Evolutionary conservation across 2,888 invertebrate genomes (phyloP).

Genomic region (Pachycephus smyrnensis): DNA sequence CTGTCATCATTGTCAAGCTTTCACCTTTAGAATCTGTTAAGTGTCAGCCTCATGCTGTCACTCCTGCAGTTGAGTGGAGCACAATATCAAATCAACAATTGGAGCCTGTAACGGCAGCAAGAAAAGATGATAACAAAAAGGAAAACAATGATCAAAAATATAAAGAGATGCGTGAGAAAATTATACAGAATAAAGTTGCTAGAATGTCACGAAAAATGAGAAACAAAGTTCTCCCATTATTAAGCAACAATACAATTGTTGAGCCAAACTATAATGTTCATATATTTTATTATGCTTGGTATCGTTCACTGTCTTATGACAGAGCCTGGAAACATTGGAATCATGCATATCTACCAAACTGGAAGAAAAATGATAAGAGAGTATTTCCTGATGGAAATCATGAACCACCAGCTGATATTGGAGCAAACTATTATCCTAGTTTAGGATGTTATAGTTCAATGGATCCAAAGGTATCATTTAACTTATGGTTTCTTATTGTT

Average conservation of each 20-base stretch:
- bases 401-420: conserved; percentile 70
- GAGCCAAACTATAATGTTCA: conserved; percentile 59
- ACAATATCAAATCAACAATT: conserved; percentile 38
- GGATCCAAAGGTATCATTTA: conserved; percentile 56
- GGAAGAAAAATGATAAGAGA: conserved; percentile 63
- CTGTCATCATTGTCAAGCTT: conserved; percentile 53
- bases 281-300: conserved; percentile 62
- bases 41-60: conserved; percentile 50
- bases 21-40: conserved; percentile 56
- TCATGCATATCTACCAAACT: conserved; percentile 58
- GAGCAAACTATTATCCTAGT: conserved; percentile 70
- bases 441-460: conserved; percentile 71
- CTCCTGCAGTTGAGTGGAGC: conserved; percentile 54
- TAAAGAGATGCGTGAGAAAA: conserved; percentile 46
- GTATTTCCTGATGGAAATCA: conserved; percentile 69
- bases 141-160: conserved; percentile 44
- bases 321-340: conserved; percentile 61
- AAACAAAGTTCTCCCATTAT: conserved; percentile 46
- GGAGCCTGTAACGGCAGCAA: conserved; percentile 15
- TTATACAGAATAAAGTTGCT: conserved; percentile 48
- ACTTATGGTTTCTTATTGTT: background rate
- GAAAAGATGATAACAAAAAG: conserved; percentile 30
- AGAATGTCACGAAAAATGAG: conserved; percentile 54
- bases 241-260: conserved; percentile 39
- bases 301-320: conserved; percentile 54